Evolutionary conservation across 2,113 vertebrate genomes (phyloP).

Genomic region (Noctilio leporinus): DNA sequence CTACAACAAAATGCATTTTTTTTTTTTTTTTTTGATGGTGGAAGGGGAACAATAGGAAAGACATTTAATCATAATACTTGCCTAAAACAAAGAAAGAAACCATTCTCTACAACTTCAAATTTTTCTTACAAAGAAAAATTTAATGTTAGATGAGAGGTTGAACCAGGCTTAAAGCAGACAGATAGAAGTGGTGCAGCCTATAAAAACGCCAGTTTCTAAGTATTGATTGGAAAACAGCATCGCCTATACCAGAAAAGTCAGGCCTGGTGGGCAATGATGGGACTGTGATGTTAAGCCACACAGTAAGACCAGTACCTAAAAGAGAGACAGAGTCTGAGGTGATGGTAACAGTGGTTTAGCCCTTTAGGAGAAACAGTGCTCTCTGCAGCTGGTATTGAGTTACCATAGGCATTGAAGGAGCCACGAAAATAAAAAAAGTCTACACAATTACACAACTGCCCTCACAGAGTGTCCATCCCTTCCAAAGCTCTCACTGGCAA

Average conservation of each 20-base stretch:
- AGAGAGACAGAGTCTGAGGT: not conserved
- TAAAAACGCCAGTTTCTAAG: not conserved
- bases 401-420: not conserved
- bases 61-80: not conserved
- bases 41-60: not conserved
- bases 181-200: not conserved
- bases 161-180: slow-evolving; percentile 23
- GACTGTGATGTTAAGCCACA: not conserved
- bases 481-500: not conserved
- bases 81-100: not conserved
- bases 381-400: not conserved
- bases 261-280: not conserved
- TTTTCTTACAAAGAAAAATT: slow-evolving; percentile 57
- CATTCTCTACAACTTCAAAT: slow-evolving; percentile 39
- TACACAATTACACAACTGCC: not conserved
- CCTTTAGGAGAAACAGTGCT: slow-evolving; percentile 21
- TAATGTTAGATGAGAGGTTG: slow-evolving; percentile 21
- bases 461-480: not conserved
- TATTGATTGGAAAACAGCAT: not conserved
- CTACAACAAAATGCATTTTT: not conserved
- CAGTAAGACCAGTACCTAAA: not conserved
- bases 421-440: not conserved
- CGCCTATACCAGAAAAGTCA: not conserved
- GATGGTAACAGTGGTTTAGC: slow-evolving; percentile 8
- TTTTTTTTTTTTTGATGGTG: not conserved